Evolutionary conservation across 1,140 invertebrate genomes (phyloP).

Genomic region (Trinorchestia longiramus): DNA sequence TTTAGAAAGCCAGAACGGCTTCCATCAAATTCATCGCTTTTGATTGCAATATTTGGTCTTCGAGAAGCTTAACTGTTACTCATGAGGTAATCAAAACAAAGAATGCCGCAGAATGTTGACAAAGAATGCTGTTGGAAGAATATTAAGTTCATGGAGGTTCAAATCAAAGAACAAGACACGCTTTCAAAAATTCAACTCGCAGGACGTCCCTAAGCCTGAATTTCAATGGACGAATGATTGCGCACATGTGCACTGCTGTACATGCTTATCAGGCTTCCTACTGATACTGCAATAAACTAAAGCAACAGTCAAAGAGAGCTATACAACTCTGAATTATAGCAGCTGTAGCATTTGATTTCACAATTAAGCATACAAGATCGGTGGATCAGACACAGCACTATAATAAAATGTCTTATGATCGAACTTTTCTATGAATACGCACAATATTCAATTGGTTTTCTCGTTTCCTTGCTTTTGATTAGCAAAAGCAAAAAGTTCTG

Average conservation of each 20-base stretch:
- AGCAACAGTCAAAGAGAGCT: background rate
- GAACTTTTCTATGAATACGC: background rate
- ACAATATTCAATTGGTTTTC: background rate
- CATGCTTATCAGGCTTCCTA: background rate
- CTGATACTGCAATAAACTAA: background rate
- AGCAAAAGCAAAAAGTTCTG: background rate
- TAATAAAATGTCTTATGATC: background rate
- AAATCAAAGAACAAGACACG: background rate
- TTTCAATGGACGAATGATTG: constrained; percentile 31
- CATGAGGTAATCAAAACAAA: background rate
- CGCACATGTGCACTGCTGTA: background rate
- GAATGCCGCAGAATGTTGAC: background rate
- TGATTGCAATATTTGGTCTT: background rate
- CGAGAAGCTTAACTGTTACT: background rate
- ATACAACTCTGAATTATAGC: background rate
- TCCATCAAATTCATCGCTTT: too few species aligned
- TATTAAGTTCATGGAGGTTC: background rate
- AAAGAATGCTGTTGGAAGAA: background rate
- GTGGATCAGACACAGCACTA: background rate
- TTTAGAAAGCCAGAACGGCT: too few species aligned
- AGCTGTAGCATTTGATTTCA: background rate
- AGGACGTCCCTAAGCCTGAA: background rate
- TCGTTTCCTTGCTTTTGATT: background rate
- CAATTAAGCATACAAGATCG: background rate
- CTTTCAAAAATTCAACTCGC: background rate